A percentile compares a stretch with the other conserved stretches of the same genome.
phyloP scores from a whole-genome alignment of 37 sponge, comb jelly and placozoan genomes.

The Hexactinellida sp. region DNA sequence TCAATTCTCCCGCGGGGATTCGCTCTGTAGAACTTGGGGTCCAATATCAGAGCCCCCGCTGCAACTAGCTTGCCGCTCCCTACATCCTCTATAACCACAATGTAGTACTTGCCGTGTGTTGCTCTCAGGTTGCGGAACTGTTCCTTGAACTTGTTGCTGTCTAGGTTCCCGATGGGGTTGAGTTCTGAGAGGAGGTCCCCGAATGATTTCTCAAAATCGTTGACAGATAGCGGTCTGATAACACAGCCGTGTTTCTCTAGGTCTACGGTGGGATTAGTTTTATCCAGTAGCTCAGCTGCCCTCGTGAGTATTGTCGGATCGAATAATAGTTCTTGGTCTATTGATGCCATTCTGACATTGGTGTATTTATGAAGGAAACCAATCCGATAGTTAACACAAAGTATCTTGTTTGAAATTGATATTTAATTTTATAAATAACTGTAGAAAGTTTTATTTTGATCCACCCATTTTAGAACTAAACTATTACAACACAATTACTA shows the following conservation, averaged over 20 bases:
- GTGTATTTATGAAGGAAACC: too few species aligned
- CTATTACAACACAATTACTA: too few species aligned
- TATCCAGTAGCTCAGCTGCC: neutral
- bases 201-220: neutral
- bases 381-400: too few species aligned
- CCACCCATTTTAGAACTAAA: too few species aligned
- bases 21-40: neutral
- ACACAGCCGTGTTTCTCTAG: neutral
- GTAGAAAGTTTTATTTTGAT: too few species aligned
- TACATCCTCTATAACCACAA: neutral
- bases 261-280: neutral
- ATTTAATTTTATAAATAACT: too few species aligned
- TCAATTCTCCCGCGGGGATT: neutral
- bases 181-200: neutral
- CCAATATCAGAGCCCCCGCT: neutral
- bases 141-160: constrained; percentile 4
- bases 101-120: neutral
- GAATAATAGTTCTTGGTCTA: neutral
- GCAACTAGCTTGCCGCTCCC: neutral
- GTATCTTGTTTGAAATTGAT: too few species aligned
- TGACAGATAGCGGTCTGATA: neutral
- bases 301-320: neutral
- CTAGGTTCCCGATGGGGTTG: neutral
- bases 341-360: neutral
- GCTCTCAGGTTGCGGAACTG: neutral